These are phyloP conservation scores for Tapera naevia DNA, from an alignment of 2,797 vertebrate species.

Conservation along the genomic window DNA sequence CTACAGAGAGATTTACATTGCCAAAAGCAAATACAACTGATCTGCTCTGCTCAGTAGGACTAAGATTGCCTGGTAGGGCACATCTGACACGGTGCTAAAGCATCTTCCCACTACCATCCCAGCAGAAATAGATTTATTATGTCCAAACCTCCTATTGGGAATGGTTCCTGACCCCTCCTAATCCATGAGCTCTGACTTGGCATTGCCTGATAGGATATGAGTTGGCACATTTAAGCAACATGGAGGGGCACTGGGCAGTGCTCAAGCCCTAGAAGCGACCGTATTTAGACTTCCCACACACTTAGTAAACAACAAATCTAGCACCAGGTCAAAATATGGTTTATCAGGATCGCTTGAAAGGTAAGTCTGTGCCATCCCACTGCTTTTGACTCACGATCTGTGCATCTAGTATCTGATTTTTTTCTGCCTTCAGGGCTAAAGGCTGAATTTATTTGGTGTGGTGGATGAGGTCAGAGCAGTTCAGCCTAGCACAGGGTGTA, in stretches of 20 bases:
- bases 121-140: not conserved
- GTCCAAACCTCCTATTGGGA: not conserved
- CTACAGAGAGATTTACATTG: not conserved
- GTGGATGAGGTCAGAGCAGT: not conserved
- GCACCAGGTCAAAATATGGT: not conserved
- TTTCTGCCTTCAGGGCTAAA: not conserved
- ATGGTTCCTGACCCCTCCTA: not conserved
- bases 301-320: not conserved
- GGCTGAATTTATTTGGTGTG: not conserved
- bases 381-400: not conserved
- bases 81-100: not conserved
- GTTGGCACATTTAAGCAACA: not conserved
- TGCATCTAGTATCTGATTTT: not conserved
- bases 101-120: rapidly evolving
- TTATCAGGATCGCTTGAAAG: not conserved
- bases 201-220: not conserved
- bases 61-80: not conserved
- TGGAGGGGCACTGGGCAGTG: not conserved
- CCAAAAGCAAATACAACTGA: not conserved
- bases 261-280: not conserved
- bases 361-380: not conserved
- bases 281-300: not conserved
- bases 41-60: not conserved
- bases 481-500: not conserved
- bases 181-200: not conserved